Conservation (phyloP, 2,797 vertebrate species). For the Acestrorhynchus altus region DNA sequence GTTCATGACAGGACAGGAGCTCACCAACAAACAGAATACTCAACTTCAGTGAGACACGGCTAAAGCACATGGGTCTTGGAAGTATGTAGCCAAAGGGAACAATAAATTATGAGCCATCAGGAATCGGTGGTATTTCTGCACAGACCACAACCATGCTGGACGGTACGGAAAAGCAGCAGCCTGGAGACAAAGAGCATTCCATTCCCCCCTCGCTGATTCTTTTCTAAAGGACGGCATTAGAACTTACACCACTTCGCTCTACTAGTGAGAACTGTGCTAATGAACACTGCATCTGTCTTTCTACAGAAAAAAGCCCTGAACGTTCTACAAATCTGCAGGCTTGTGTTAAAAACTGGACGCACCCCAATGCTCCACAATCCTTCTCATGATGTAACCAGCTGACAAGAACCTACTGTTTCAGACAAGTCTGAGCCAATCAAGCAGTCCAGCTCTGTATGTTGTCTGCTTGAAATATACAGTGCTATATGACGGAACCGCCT, state of each 20-base stretch:
- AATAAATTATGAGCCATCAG: constrained; percentile 60
- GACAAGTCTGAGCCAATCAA: not conserved
- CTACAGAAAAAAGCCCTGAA: not conserved
- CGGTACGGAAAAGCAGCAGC: constrained; percentile 51
- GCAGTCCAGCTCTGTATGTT: too few relatives aligned
- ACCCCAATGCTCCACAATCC: not conserved
- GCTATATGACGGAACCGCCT: not conserved
- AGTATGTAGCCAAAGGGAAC: constrained; percentile 53
- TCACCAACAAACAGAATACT: constrained; percentile 20
- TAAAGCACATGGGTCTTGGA: constrained; percentile 36
- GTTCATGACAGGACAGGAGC: constrained; percentile 17
- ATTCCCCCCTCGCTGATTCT: constrained; percentile 49
- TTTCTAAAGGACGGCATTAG: constrained; percentile 44
- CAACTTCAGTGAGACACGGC: constrained; percentile 20
- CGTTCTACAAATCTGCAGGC: too few relatives aligned
- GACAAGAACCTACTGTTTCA: not conserved
- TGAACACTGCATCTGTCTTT: not conserved
- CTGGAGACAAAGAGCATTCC: constrained; percentile 59
- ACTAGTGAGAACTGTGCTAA: constrained; percentile 1
- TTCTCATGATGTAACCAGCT: not conserved
- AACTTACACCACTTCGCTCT: constrained; percentile 26
- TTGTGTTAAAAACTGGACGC: not conserved
- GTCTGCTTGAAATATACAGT: not conserved
- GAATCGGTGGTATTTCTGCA: constrained; percentile 56
- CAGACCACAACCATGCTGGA: constrained; percentile 56